Conservation (phyloP, 1,140 invertebrate species). For the Zaprionus camerounensis region DNA sequence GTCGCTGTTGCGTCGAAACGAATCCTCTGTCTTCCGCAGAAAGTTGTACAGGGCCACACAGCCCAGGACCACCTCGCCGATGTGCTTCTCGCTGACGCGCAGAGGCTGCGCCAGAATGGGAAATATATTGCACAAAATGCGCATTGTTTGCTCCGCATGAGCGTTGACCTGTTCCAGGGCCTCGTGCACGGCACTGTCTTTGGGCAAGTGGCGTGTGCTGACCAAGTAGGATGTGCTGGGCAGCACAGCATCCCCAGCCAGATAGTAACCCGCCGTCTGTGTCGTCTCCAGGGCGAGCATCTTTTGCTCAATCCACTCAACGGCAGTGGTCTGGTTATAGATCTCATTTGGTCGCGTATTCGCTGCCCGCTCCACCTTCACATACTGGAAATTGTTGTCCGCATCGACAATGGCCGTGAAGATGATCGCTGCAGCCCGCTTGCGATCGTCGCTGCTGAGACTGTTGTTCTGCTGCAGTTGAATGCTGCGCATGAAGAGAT, state of each 20-base stretch:
- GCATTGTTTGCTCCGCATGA: constrained; percentile 76
- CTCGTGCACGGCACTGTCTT: constrained; percentile 57
- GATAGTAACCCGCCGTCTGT: constrained; percentile 60
- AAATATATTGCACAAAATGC: constrained; percentile 80
- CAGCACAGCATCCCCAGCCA: constrained; percentile 67
- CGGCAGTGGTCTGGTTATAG: constrained; percentile 78
- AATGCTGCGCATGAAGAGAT: constrained; percentile 78
- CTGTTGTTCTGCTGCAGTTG: constrained; percentile 64
- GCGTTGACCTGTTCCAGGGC: constrained; percentile 63
- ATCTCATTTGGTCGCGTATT: constrained; percentile 73
- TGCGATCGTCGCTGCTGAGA: constrained; percentile 60
- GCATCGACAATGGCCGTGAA: constrained; percentile 78
- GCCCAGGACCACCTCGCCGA: constrained; percentile 74
- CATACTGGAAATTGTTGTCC: constrained; percentile 79
- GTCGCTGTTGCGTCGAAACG: constrained; percentile 73
- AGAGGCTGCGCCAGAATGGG: constrained; percentile 75
- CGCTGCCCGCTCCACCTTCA: constrained; percentile 70
- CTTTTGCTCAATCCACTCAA: constrained; percentile 69
- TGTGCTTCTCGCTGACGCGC: constrained; percentile 75
- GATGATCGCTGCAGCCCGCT: constrained; percentile 66
- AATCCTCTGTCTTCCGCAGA: constrained; percentile 77
- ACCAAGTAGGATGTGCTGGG: constrained; percentile 72
- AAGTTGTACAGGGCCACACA: constrained; percentile 81
- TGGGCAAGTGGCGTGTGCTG: constrained; percentile 60
- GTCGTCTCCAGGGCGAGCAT: constrained; percentile 60